Evolutionary conservation across 2,113 vertebrate species (phyloP), one percentile per base, ranked within the genome.

Genomic region (Progne subis): DNA sequence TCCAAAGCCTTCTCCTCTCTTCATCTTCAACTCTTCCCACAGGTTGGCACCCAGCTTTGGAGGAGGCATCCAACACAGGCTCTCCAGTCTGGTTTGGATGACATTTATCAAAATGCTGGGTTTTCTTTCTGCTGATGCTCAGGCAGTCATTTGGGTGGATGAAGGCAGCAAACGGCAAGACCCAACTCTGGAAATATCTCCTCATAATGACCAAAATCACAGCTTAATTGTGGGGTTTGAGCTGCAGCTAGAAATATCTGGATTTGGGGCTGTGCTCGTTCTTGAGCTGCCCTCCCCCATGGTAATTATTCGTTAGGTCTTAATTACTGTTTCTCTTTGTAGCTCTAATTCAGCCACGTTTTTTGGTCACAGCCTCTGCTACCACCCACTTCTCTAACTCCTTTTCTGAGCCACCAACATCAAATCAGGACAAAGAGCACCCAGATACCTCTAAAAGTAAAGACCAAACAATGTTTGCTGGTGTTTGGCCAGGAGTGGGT

Each of bases 151-250:
- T 95, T 91, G 78, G 52, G 59, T 63, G 82, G 68, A 68, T 43
- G 60, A 77, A 95, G 82, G 57, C 86, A 85, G 81, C 2, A 1
- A 91, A 76, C 5, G 19, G 56, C 89, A 90, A 95, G 92, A 90
- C 6, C 14, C 67, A 91, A 70, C 59, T 94, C 93, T 95, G 59
- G 87, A 97, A 96, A 96, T 96, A 83, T 18, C 43, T 95, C 79
- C 34, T 95, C 76, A 37, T 90, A 74, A 93, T 37, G 75, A 77
- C 93, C 60, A 86, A 95, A 97, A 93, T 95, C 95, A 86, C 93
- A 60, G 86, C 47, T 85, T 96, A 95, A 92, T 96, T 96, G 94
- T 92, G 87, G 95, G 95, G 78, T 96, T 96, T 86, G 56, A 88
- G 53, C 63, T 92, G 82, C 78, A 96, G 84, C 87, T 96, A 39